Evolutionary conservation across 2,888 invertebrate genomes (phyloP).

Genomic region (Bombylius major): DNA sequence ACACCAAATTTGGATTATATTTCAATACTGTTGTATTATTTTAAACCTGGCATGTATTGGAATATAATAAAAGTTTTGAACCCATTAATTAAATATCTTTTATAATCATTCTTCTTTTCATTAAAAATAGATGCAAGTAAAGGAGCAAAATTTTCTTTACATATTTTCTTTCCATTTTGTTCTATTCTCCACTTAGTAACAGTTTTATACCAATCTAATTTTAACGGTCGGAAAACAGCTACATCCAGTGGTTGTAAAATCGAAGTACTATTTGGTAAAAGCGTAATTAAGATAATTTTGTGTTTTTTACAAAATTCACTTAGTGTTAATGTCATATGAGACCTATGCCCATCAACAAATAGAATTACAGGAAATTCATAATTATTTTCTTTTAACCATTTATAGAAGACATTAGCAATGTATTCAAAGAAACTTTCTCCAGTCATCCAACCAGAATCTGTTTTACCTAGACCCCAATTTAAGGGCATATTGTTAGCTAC

Average conservation of each 20-base stretch:
- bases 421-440: neutral
- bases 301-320: constrained; percentile 29
- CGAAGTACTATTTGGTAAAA: constrained; percentile 30
- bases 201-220: constrained; percentile 22
- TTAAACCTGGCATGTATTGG: too few species aligned
- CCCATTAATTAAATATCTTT: too few species aligned
- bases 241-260: constrained; percentile 31
- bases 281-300: constrained; percentile 24
- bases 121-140: neutral
- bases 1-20: too few species aligned
- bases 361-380: constrained; percentile 23
- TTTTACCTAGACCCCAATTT: too few species aligned
- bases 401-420: neutral
- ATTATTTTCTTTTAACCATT: constrained; percentile 19
- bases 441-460: constrained; percentile 10
- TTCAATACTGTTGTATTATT: too few species aligned
- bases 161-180: neutral
- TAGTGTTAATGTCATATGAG: constrained; percentile 27
- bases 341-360: constrained; percentile 32
- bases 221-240: constrained; percentile 25
- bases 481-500: too few species aligned
- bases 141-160: neutral
- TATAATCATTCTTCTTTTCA: too few species aligned
- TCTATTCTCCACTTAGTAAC: constrained; percentile 19
- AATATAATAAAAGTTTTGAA: too few species aligned